phyloP scores from a whole-genome alignment of 2,888 invertebrate species.

The Pocota personata region DNA sequence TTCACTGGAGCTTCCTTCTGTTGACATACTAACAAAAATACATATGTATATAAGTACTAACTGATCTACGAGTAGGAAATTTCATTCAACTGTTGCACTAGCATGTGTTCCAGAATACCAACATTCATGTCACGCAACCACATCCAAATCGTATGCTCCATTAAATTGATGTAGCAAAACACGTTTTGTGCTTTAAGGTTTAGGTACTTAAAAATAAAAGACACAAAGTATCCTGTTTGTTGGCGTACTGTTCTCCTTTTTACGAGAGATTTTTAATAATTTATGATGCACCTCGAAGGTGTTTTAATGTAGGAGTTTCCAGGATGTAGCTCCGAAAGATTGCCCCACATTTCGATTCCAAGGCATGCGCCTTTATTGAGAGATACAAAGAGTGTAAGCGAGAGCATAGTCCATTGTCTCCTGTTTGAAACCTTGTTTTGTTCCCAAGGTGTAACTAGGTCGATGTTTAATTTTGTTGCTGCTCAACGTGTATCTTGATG shows the following conservation, averaged over 20 bases:
- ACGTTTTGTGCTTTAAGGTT: constrained; percentile 45
- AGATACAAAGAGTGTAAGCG: constrained; percentile 2
- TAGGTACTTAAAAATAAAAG: constrained; percentile 33
- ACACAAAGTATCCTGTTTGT: constrained; percentile 31
- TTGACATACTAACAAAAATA: too few relatives aligned
- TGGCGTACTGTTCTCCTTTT: constrained; percentile 20
- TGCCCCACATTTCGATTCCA: constrained; percentile 47
- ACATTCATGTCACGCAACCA: constrained; percentile 39
- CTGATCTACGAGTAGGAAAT: not conserved
- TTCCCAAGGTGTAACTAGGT: constrained; percentile 61
- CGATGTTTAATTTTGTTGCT: constrained; percentile 53
- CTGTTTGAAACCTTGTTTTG: constrained; percentile 29
- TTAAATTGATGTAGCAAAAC: constrained; percentile 37
- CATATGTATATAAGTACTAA: too few relatives aligned
- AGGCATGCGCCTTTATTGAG: constrained; percentile 36
- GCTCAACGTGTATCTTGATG: not conserved
- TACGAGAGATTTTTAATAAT: constrained; percentile 55
- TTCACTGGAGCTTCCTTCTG: too few relatives aligned
- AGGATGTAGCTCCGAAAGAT: constrained; percentile 6
- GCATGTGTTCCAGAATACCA: constrained; percentile 53
- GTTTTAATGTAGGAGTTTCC: constrained; percentile 32
- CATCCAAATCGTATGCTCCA: constrained; percentile 14
- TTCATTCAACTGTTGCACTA: constrained; percentile 64
- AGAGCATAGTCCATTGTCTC: not conserved
- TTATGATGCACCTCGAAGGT: constrained; percentile 47